Evolutionary conservation across 2,888 invertebrate species (phyloP), one percentile per base, ranked within the genome.

Genomic region (Trilocha varians): DNA sequence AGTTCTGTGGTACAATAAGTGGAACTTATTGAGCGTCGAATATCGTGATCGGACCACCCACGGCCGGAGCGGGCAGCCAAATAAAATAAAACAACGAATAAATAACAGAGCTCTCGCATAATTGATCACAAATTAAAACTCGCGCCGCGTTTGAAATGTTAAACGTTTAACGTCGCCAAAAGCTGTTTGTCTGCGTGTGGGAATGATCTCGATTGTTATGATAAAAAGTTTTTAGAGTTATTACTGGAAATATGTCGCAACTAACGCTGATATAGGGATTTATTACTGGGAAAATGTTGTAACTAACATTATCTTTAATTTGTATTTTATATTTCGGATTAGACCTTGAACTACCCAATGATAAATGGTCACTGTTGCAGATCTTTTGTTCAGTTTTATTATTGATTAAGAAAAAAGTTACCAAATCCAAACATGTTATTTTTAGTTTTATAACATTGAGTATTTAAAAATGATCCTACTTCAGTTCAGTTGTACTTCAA

Each of bases 41-140:
- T 62, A 76, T 83, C 84, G 83, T 84, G 85, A 76, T 72, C 74
- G 66, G 85, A 85, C 84, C 85, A 84, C 85, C 85, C 84, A 85
- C 75, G 57, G 70, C 57, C 69, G 68, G 65, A 73, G 71, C 67
- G 82, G 79, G 83, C 75, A 77, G 78, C 73, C 73, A 82, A 84
- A 84, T 78, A 78, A 84, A 83, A 84, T 79, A 83, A 85, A 85
- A 84, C 78, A 72, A 75, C 78, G 70, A 34, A 84, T 83, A 83
- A 83, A 84, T 82, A 83, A 84, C 80, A 76, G 77, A 72, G 78
- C 76, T 71, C 75, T 74, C 78, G 83, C 82, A 85, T 85, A 84
- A 84, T 85, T 85, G 85, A 84, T 83, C 82, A 84, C 85, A 84
- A 85, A 84, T 85, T 85, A 84, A 85, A 84, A 84, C 76, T 77